Percentiles rank a stretch among this genome's conserved stretches.
Conservation (phyloP, 2,797 vertebrate species). For the Dendrocincla fuliginosa region DNA sequence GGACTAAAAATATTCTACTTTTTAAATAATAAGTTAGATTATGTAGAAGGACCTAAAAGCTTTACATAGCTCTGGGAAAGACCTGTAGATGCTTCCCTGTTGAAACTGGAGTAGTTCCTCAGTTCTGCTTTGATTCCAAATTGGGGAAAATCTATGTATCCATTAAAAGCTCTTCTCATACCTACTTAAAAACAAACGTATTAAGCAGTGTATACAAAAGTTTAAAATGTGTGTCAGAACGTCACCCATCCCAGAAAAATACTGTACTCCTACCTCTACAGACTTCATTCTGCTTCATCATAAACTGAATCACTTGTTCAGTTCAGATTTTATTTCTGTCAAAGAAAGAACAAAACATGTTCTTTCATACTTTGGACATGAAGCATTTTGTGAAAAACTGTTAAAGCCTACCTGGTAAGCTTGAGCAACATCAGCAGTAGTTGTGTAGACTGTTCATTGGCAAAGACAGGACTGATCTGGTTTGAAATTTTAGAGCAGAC, state of each 20-base stretch:
- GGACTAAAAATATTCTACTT: not conserved
- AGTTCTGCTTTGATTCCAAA: not conserved
- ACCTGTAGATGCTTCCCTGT: not conserved
- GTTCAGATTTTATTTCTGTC: not conserved
- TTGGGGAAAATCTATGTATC: not conserved
- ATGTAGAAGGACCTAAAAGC: not conserved
- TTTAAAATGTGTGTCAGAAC: not conserved
- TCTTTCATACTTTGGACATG: not conserved
- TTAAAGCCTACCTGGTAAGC: not conserved
- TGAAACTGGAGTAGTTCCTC: not conserved
- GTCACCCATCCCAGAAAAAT: not conserved
- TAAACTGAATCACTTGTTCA: not conserved
- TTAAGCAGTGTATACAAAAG: accelerated
- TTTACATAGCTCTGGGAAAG: not conserved
- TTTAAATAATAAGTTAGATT: not conserved
- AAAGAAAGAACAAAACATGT: not conserved
- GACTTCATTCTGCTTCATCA: not conserved
- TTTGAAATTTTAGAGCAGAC: not conserved
- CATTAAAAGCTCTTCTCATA: not conserved
- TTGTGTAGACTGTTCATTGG: not conserved
- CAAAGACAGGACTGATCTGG: not conserved
- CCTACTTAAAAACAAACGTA: not conserved
- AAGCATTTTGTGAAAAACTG: not conserved
- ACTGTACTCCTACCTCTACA: not conserved
- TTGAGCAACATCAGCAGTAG: not conserved